Conservation (phyloP, 2,888 invertebrate species). For the Melanchra persicariae region DNA sequence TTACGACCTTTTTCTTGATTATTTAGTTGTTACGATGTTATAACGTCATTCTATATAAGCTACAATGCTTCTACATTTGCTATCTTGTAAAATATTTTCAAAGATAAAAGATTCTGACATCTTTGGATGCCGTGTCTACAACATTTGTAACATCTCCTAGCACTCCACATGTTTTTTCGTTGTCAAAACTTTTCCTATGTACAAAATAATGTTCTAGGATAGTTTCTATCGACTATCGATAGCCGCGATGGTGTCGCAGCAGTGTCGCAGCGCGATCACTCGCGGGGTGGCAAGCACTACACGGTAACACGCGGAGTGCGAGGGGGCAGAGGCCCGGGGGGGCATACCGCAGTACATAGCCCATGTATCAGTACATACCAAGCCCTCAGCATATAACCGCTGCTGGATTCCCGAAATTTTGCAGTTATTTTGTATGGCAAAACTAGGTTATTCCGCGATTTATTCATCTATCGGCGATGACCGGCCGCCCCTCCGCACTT, state of each 20-base stretch:
- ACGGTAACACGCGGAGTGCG: constrained; percentile 69
- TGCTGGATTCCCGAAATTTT: constrained; percentile 88
- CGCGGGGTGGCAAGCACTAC: constrained; percentile 80
- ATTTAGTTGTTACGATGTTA: not conserved
- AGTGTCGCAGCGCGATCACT: constrained; percentile 79
- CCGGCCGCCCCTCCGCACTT: constrained; percentile 46
- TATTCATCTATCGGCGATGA: constrained; percentile 77
- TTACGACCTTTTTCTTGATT: not conserved
- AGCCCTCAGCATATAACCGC: constrained; percentile 82
- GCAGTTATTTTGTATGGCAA: constrained; percentile 90
- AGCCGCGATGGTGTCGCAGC: constrained; percentile 64
- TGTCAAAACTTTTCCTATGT: not conserved
- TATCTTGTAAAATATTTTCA: not conserved
- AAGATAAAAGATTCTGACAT: not conserved
- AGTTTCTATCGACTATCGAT: constrained; percentile 81
- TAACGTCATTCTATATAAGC: too few species aligned
- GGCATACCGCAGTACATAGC: constrained; percentile 84
- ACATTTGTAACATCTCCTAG: not conserved
- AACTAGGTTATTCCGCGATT: constrained; percentile 90
- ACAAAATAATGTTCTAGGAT: constrained; percentile 35
- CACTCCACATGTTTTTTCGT: accelerated
- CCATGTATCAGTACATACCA: constrained; percentile 88
- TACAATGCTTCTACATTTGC: not conserved
- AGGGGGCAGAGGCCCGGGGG: constrained; percentile 73
- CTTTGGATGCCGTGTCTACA: not conserved